Base-by-base conservation (phyloP, 2,888 invertebrate genomes). In the Nematopogon swammerdamellus region DNA sequence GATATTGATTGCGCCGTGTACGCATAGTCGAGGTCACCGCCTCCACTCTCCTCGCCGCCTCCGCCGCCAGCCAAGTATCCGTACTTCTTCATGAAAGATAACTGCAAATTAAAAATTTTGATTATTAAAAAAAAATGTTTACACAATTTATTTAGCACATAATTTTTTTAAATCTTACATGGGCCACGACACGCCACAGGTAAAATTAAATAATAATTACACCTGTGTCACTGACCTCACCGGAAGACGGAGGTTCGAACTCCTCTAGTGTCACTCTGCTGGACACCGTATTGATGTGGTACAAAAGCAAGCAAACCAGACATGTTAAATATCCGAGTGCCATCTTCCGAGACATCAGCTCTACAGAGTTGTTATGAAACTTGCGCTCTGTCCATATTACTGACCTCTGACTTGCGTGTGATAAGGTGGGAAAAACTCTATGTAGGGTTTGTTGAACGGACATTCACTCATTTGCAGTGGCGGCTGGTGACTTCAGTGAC, bases 1-100 rank as follows among this genome's bases (percentile, higher is more conserved):
- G 82, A 68, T 29, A 89, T 70, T 2, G 87, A 84, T 49, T 80
- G 77, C 55, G 84, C 76, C 2, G 85, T 83, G 66, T 85, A 87
- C 6, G 87, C 67, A 19, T 82, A 82, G 56, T 83, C 86, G 1
- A 81, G 65, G 54, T 68, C 65, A 1, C 62, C 70, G 1, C 68
- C 66, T 45, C 65, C 68, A 19, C 76, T n/a, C n/a, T n/a, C n/a
- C n/a, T n/a, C n/a, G 1, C 62, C 70, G 1, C 68, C 66, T 45
- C 65, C 68, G 19, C 76, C 81, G 1, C 85, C 82, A 50, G 80
- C 75, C 46, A 90, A 65, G 65, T 91, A 90, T 3, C 90, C 91
- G 70, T 83, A 91, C 54, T 77, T 80, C 60, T 82, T 82, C 82
- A 90, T 82, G 61, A 88, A 91, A 50, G 76, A 69, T 50, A 87